Percentiles rank a stretch among this genome's conserved stretches.
phyloP scores from a whole-genome alignment of 2,113 vertebrate genomes.

The Paradisaea rubra region DNA sequence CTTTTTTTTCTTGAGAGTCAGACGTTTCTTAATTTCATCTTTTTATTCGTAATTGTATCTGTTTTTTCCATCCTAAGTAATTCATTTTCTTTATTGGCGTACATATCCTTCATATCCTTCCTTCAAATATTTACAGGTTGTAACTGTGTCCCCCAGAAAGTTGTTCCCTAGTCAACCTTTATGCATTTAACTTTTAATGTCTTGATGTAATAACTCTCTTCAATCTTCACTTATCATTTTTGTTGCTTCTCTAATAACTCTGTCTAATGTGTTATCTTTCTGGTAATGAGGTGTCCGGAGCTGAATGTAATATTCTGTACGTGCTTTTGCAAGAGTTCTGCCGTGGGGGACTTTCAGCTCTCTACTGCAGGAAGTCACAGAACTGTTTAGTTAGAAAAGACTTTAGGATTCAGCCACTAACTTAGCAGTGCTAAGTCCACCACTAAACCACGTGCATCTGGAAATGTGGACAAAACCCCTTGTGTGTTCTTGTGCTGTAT shows the following conservation, averaged over 20 bases:
- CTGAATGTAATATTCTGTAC: background rate
- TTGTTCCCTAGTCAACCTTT: background rate
- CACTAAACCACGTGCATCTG: background rate
- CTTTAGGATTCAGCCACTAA: background rate
- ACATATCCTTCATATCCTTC: background rate
- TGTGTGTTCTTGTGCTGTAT: background rate
- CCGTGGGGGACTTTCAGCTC: background rate
- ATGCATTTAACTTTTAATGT: background rate
- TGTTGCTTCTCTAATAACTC: conserved; percentile 19
- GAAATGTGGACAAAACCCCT: background rate
- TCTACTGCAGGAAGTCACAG: background rate
- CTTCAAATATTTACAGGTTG: background rate
- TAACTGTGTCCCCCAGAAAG: background rate
- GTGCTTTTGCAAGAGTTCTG: background rate
- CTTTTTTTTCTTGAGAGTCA: background rate
- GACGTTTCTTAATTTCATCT: background rate
- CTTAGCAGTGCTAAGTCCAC: background rate
- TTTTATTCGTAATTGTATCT: background rate
- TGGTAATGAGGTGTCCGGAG: conserved; percentile 32
- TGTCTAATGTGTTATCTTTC: conserved; percentile 23
- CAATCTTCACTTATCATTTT: conserved; percentile 14
- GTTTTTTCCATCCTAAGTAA: background rate
- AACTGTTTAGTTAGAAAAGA: background rate
- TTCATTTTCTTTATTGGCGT: background rate
- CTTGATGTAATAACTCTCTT: background rate